phyloP scores from a whole-genome alignment of 2,113 vertebrate genomes.

The Motacilla tschutschensis region DNA sequence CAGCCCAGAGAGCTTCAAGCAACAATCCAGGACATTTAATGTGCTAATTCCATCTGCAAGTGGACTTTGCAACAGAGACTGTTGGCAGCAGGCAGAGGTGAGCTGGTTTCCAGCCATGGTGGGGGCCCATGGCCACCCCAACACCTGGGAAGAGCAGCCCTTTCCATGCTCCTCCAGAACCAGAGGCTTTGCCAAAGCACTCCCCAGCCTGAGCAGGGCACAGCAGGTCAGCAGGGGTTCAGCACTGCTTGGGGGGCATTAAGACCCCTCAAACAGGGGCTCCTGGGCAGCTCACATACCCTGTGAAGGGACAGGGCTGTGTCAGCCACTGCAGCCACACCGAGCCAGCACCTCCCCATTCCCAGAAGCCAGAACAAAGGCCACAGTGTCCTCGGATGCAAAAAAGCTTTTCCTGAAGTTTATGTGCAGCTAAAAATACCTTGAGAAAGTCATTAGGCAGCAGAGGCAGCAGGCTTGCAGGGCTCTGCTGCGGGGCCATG shows the following conservation, averaged over 20 bases:
- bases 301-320: background rate
- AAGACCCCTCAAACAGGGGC: background rate
- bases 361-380: slow-evolving; percentile 45
- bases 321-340: fast-evolving
- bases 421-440: slow-evolving; percentile 49
- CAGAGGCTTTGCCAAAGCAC: background rate
- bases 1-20: background rate
- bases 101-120: background rate
- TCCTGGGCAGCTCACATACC: background rate
- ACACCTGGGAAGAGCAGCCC: background rate
- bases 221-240: background rate
- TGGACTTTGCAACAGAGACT: background rate
- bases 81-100: background rate
- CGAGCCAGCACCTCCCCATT: background rate
- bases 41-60: background rate
- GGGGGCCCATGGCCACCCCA: background rate
- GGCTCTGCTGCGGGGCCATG: background rate
- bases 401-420: slow-evolving; percentile 47
- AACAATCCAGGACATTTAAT: background rate
- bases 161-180: background rate
- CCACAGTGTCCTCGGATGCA: background rate
- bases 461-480: background rate
- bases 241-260: background rate
- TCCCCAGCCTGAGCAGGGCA: fast-evolving
- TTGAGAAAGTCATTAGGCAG: slow-evolving; percentile 2